Conservation (phyloP, 2,113 vertebrate genomes). For the Copsychus sechellarum region DNA sequence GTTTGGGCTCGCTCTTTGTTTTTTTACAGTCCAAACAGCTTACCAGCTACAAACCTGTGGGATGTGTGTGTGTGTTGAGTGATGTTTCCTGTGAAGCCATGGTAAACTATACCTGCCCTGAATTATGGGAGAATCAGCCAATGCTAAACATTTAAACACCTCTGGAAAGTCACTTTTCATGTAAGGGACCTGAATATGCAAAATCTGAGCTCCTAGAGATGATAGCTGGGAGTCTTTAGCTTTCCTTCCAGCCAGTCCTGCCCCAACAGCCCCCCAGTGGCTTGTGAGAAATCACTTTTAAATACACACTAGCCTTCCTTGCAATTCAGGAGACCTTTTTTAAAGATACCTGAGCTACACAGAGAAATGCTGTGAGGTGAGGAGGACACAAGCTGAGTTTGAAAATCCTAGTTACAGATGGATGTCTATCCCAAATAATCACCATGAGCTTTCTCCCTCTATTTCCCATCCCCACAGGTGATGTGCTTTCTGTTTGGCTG, state of each 20-base stretch:
- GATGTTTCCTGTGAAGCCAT: background rate
- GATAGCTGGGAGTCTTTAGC: background rate
- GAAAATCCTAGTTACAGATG: background rate
- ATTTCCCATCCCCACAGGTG: background rate
- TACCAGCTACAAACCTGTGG: background rate
- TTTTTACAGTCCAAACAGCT: background rate
- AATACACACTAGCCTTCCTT: background rate
- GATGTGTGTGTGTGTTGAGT: background rate
- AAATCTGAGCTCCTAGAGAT: background rate
- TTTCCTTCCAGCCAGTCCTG: background rate
- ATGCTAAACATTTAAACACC: background rate
- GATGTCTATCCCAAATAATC: background rate
- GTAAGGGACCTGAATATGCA: conserved; percentile 8
- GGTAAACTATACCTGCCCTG: background rate
- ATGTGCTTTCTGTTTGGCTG: background rate
- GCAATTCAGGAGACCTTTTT: background rate
- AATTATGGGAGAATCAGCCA: background rate
- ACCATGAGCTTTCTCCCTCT: background rate
- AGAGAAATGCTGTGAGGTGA: background rate
- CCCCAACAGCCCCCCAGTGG: background rate
- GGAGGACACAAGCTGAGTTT: background rate
- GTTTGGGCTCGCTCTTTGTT: background rate
- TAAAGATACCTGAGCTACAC: background rate
- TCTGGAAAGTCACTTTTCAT: conserved; percentile 11
- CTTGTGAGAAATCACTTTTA: background rate